phyloP scores from a whole-genome alignment of 30 jellyfish, hydroid and myxozoan species.

The Haliclystus octoradiatus region DNA sequence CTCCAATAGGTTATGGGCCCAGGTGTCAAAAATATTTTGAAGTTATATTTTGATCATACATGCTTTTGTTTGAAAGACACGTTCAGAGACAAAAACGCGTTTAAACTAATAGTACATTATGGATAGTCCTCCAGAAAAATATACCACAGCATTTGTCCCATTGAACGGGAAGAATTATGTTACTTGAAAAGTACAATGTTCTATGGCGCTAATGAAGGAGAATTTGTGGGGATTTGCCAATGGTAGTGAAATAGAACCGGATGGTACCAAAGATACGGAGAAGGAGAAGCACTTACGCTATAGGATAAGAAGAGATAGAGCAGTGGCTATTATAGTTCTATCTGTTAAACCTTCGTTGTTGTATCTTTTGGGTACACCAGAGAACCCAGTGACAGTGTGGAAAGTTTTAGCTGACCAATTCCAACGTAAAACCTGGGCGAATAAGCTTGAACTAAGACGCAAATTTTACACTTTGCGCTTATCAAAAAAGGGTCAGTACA shows the following conservation, averaged over 20 bases:
- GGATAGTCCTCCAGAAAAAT: too few species aligned
- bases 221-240: conserved; percentile 12
- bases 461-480: conserved; percentile 14
- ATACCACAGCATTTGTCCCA: neutral
- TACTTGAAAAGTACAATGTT: neutral
- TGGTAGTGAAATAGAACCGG: conserved; percentile 2
- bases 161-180: neutral
- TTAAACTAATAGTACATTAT: too few species aligned
- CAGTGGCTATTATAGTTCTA: conserved; percentile 14
- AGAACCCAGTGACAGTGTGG: conserved; percentile 46
- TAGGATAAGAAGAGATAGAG: conserved; percentile 5
- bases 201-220: conserved; percentile 20
- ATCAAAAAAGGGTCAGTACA: conserved; percentile 31
- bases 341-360: conserved; percentile 11
- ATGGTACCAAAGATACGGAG: neutral
- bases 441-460: conserved; percentile 27
- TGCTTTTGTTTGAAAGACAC: too few species aligned
- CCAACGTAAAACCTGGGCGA: conserved; percentile 30
- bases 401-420: conserved; percentile 34
- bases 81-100: too few species aligned
- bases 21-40: too few species aligned
- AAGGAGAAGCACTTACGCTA: neutral
- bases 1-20: conserved; percentile 2
- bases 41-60: too few species aligned
- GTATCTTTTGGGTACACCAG: conserved; percentile 47